These are phyloP conservation scores for Saxidomus purpurata DNA, from an alignment of 1,140 invertebrate species.

Conservation along the genomic window DNA sequence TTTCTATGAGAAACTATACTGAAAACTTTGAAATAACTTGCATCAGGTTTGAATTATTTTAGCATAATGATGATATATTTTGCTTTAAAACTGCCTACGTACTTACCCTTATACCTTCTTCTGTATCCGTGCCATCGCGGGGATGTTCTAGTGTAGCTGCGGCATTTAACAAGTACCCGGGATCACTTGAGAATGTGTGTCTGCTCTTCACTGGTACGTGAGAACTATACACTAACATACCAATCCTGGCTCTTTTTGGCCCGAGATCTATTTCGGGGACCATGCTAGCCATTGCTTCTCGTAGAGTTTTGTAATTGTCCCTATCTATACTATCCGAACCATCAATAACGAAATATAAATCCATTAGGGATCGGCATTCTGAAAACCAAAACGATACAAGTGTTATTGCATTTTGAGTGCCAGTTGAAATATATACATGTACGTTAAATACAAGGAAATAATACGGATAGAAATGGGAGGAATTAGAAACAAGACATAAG, in stretches of 20 bases:
- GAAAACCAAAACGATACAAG: too few species aligned
- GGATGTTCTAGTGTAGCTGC: conserved; percentile 26
- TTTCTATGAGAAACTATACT: too few species aligned
- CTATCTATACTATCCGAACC: conserved; percentile 56
- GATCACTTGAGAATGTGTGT: conserved; percentile 27
- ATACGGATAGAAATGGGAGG: too few species aligned
- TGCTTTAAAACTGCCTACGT: too few species aligned
- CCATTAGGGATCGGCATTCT: conserved; percentile 59
- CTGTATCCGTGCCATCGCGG: conserved; percentile 44
- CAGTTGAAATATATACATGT: too few species aligned
- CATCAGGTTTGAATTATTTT: too few species aligned
- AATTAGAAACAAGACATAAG: neutral
- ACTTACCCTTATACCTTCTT: conserved; percentile 40
- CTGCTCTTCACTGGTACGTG: neutral
- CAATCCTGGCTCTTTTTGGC: conserved; percentile 49
- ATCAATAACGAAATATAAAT: conserved; percentile 56
- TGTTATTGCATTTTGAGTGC: too few species aligned
- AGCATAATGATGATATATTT: too few species aligned
- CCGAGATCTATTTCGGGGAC: conserved; percentile 35
- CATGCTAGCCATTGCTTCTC: conserved; percentile 1
- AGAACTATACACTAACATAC: conserved; percentile 61
- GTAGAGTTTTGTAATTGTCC: conserved; percentile 2
- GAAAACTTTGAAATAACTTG: too few species aligned
- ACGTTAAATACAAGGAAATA: too few species aligned
- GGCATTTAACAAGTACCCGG: neutral